These are phyloP conservation scores for Athene noctua DNA, from an alignment of 2,113 vertebrate genomes.

Conservation along the genomic window DNA sequence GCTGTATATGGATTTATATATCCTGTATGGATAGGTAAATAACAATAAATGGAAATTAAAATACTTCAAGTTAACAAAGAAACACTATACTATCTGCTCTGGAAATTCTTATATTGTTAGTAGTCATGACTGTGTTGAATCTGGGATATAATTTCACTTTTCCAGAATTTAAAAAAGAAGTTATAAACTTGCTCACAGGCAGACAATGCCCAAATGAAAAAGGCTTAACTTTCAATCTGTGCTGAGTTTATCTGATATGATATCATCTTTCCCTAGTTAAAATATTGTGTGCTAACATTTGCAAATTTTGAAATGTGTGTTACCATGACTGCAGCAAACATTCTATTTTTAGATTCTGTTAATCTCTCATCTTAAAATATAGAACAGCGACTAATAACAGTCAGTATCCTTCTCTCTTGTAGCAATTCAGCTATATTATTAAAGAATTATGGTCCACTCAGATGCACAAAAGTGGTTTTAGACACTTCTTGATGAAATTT, in stretches of 20 bases:
- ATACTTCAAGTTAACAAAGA: neutral
- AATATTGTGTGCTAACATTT: constrained; percentile 11
- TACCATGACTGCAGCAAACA: constrained; percentile 35
- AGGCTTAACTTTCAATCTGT: neutral
- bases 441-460: neutral
- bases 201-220: neutral
- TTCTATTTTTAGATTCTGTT: constrained; percentile 59
- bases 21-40: neutral
- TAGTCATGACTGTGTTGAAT: neutral
- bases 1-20: neutral
- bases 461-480: neutral
- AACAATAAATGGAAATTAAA: neutral
- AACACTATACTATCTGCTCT: neutral
- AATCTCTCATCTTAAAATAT: constrained; percentile 50
- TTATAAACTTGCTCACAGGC: neutral
- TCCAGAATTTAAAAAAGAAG: neutral
- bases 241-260: neutral
- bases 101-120: neutral
- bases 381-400: neutral
- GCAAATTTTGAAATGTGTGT: constrained; percentile 11
- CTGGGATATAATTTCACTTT: neutral
- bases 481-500: neutral
- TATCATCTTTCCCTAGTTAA: neutral
- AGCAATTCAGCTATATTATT: constrained; percentile 36
- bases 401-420: constrained; percentile 12